Percentiles rank a stretch among this genome's conserved stretches.
Evolutionary conservation across 2,888 invertebrate genomes (phyloP).

Genomic region (Tachina lurida): DNA sequence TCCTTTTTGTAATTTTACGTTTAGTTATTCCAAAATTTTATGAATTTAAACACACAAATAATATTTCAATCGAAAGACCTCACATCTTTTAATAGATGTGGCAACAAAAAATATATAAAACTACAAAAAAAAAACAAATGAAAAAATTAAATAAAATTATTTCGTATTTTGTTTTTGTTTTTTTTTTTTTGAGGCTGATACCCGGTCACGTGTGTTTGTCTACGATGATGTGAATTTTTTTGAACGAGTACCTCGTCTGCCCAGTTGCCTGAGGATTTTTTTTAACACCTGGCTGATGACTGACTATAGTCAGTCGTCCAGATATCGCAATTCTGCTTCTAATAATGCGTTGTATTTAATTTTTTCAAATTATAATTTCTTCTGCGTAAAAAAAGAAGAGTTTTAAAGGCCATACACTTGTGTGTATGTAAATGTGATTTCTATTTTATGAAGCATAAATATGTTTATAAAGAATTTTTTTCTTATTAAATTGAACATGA

Average conservation of each 20-base stretch:
- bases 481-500: slow-evolving; percentile 33
- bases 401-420: not conserved
- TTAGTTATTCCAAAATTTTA: slow-evolving; percentile 15
- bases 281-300: slow-evolving; percentile 49
- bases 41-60: slow-evolving; percentile 23
- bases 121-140: not conserved
- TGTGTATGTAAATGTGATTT: not conserved
- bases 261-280: slow-evolving; percentile 6
- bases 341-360: slow-evolving; percentile 49
- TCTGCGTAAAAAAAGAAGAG: not conserved
- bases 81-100: slow-evolving; percentile 34
- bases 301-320: not conserved
- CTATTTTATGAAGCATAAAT: not conserved
- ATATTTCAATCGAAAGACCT: slow-evolving; percentile 17
- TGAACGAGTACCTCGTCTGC: not conserved
- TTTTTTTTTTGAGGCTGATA: slow-evolving; percentile 4
- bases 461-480: not conserved
- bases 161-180: not conserved
- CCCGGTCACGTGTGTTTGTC: slow-evolving; percentile 47
- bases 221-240: not conserved
- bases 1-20: slow-evolving; percentile 21
- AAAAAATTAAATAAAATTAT: not conserved
- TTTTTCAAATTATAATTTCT: not conserved
- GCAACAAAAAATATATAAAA: not conserved
- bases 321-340: slow-evolving; percentile 4